Conservation (phyloP, 2,888 invertebrate genomes). For the Pseudolycoriella hygida region DNA sequence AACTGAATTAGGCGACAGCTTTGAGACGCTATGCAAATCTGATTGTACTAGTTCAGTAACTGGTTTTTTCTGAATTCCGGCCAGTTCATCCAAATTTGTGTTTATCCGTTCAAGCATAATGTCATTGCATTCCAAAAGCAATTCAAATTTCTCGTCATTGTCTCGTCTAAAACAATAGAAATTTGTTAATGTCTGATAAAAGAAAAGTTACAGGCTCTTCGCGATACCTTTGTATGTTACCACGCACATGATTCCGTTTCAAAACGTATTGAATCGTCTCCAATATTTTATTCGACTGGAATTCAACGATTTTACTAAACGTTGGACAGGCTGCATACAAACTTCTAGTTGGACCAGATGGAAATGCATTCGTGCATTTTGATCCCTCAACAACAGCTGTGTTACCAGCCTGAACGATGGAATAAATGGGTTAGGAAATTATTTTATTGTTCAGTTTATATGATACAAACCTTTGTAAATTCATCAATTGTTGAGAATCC, state of each 20-base stretch:
- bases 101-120: conserved; percentile 63
- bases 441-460: too few species aligned
- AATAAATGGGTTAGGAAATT: too few species aligned
- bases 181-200: background rate
- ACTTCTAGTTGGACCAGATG: conserved; percentile 49
- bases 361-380: conserved; percentile 51
- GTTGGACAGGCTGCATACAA: conserved; percentile 60
- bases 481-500: conserved; percentile 13
- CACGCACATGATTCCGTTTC: conserved; percentile 34
- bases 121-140: conserved; percentile 69
- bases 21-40: conserved; percentile 15
- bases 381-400: conserved; percentile 46
- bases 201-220: background rate
- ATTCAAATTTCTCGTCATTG: conserved; percentile 51
- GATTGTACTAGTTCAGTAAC: conserved; percentile 32
- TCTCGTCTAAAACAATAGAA: conserved; percentile 24
- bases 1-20: conserved; percentile 14
- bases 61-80: conserved; percentile 37
- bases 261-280: conserved; percentile 38
- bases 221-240: conserved; percentile 33
- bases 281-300: conserved; percentile 45
- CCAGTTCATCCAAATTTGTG: conserved; percentile 48
- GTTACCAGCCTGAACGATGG: conserved; percentile 41
- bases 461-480: conserved; percentile 22
- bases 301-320: conserved; percentile 46